phyloP scores from a whole-genome alignment of 92 coral and sea anemone genomes.

The Zoanthus gigantus region DNA sequence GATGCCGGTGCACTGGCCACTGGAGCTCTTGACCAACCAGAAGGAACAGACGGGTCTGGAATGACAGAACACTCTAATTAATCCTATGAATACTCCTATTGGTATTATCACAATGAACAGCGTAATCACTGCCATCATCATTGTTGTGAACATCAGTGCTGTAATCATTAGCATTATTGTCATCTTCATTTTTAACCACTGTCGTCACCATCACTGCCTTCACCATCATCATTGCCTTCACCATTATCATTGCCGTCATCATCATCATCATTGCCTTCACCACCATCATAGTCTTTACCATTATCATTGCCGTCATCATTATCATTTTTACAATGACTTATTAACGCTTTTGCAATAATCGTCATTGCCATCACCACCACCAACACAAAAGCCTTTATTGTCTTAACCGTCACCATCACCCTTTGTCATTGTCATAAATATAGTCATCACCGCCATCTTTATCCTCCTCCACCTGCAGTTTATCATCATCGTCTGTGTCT shows the following conservation, averaged over 20 bases:
- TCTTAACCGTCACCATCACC: no score
- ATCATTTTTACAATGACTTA: neutral
- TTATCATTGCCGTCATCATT: neutral
- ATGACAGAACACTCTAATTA: neutral
- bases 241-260: neutral
- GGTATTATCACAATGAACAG: neutral
- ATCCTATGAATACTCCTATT: neutral
- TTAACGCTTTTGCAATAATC: no score
- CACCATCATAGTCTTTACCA: neutral
- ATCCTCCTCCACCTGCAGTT: no score
- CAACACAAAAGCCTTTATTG: neutral
- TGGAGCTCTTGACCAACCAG: conserved; percentile 95
- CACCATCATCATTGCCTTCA: neutral
- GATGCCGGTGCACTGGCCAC: conserved; percentile 73
- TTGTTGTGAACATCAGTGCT: no score
- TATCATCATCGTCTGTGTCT: no score
- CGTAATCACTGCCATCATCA: neutral
- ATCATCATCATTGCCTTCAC: neutral
- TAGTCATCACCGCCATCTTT: no score
- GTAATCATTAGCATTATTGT: no score
- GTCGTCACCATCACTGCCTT: neutral
- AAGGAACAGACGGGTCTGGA: conserved; percentile 84
- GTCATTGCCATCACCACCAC: neutral
- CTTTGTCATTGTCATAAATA: no score
- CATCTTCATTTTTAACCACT: neutral